Conservation (phyloP, 1,140 invertebrate species). For the Chrysomallon squamiferum region DNA sequence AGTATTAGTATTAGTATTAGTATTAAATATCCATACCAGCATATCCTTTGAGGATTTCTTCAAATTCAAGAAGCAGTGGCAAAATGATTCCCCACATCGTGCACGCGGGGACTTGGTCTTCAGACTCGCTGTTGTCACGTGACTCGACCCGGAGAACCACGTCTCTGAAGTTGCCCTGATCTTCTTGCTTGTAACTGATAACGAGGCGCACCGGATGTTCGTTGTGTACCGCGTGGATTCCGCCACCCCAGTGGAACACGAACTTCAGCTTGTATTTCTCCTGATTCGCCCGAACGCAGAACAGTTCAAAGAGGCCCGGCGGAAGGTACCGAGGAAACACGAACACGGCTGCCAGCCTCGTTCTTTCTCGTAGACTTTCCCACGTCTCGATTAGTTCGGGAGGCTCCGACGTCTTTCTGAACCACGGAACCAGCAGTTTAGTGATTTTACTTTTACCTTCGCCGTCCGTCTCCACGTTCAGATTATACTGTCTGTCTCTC, state of each 20-base stretch:
- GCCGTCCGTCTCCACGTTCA: conserved; percentile 15
- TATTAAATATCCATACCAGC: conserved; percentile 46
- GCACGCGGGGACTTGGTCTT: conserved; percentile 34
- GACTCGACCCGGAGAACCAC: conserved; percentile 44
- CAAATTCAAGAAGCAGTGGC: conserved; percentile 51
- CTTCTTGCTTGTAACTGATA: conserved; percentile 28
- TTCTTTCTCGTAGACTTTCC: conserved; percentile 14
- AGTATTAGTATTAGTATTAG: no score
- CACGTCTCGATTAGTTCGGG: conserved; percentile 29
- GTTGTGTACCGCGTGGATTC: conserved; percentile 48
- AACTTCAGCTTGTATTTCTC: conserved; percentile 39
- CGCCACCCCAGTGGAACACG: conserved; percentile 52
- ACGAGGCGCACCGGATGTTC: conserved; percentile 35
- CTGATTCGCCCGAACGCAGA: conserved; percentile 39
- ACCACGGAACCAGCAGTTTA: conserved; percentile 42
- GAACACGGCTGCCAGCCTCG: conserved; percentile 25
- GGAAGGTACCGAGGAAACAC: conserved; percentile 54
- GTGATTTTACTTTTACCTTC: conserved; percentile 24
- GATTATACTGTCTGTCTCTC: conserved; percentile 17
- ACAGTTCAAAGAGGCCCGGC: conserved; percentile 53
- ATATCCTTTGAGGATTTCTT: conserved; percentile 48
- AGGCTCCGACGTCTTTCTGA: conserved; percentile 30
- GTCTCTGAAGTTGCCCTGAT: conserved; percentile 3
- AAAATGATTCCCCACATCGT: conserved; percentile 52
- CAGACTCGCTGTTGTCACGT: conserved; percentile 29